These are phyloP conservation scores for Acrocephalus scirpaceus DNA, from an alignment of 2,797 vertebrate species.

Conservation along the genomic window DNA sequence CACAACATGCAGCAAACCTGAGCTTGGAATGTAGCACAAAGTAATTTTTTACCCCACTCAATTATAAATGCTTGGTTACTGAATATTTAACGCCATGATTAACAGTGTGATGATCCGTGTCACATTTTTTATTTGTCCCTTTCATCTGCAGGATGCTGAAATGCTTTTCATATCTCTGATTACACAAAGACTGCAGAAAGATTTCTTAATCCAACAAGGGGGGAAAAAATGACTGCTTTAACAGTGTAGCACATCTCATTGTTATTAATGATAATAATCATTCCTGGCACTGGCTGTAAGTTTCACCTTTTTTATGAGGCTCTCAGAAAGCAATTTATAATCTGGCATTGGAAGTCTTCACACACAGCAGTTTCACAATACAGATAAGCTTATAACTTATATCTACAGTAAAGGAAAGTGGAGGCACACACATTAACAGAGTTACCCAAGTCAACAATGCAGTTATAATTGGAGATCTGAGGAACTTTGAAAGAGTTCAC, in stretches of 20 bases:
- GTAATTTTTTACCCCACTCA: not conserved
- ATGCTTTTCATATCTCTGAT: not conserved
- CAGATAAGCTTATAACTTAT: not conserved
- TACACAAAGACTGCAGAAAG: not conserved
- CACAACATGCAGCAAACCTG: conserved; percentile 1
- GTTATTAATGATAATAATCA: conserved; percentile 32
- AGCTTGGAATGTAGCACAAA: conserved; percentile 10
- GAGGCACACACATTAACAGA: not conserved
- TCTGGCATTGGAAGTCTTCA: not conserved
- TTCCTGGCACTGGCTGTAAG: not conserved
- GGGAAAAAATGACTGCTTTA: not conserved
- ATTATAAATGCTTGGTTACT: not conserved
- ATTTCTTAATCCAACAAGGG: not conserved
- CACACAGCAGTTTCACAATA: not conserved
- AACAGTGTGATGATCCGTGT: not conserved
- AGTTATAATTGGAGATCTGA: not conserved
- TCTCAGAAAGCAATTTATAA: conserved; percentile 48
- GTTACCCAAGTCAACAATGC: not conserved
- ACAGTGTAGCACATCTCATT: not conserved
- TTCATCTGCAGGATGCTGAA: not conserved
- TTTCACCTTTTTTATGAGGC: not conserved
- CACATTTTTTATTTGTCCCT: conserved; percentile 11
- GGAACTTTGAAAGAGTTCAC: not conserved
- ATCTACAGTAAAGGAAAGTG: not conserved
- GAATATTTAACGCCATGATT: conserved; percentile 19